A percentile compares a stretch with the other conserved stretches of the same genome.
phyloP scores from a whole-genome alignment of 2,113 vertebrate genomes.

The Pelodiscus sinensis region DNA sequence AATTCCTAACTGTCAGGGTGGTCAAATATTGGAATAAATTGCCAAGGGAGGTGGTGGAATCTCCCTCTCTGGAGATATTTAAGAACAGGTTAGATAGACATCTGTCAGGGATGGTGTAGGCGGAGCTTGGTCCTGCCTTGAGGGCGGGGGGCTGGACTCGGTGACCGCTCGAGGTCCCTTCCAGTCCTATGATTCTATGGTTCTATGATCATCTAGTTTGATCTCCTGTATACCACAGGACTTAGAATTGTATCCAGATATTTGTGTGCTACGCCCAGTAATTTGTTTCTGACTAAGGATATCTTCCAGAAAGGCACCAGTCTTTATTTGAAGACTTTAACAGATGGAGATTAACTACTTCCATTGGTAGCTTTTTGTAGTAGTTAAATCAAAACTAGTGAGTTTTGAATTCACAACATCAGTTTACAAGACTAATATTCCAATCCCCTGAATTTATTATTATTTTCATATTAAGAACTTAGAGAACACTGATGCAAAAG shows the following conservation, averaged over 20 bases:
- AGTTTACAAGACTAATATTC: not conserved
- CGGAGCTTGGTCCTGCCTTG: too few relatives aligned
- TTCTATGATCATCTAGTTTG: not conserved
- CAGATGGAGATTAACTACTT: not conserved
- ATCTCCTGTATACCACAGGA: not conserved
- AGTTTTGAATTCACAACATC: not conserved
- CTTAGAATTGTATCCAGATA: not conserved
- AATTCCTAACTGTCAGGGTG: too few relatives aligned
- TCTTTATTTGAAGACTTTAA: not conserved
- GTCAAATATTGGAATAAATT: too few relatives aligned
- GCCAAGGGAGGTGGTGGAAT: too few relatives aligned
- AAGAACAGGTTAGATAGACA: too few relatives aligned
- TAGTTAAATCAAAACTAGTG: not conserved
- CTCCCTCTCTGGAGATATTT: too few relatives aligned
- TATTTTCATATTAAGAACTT: not conserved
- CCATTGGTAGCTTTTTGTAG: not conserved
- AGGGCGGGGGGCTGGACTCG: too few relatives aligned
- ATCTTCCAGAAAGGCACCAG: not conserved
- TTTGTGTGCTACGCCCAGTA: not conserved
- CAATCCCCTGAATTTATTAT: not conserved
- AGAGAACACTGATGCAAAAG: not conserved
- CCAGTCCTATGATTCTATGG: too few relatives aligned
- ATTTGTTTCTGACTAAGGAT: not conserved
- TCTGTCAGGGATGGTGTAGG: too few relatives aligned
- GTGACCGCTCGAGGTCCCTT: too few relatives aligned